A percentile compares a stretch with the other conserved stretches of the same genome.
phyloP scores from a whole-genome alignment of 2,888 invertebrate genomes.

The Pollenia amentaria region DNA sequence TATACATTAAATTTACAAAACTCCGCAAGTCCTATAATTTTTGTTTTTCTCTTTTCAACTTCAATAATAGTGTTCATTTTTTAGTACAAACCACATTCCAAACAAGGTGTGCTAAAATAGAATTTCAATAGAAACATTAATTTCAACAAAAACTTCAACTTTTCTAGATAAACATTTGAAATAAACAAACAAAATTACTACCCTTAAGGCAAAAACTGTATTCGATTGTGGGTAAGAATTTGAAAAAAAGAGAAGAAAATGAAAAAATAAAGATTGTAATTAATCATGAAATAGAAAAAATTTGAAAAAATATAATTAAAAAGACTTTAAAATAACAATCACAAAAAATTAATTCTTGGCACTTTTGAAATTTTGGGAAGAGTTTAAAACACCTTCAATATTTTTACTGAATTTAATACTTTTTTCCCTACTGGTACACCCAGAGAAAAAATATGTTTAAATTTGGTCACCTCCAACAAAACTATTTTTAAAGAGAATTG shows the following conservation, averaged over 20 bases:
- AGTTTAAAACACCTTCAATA: neutral
- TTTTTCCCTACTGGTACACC: neutral
- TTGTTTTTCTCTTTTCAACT: neutral
- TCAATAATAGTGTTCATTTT: constrained; percentile 4
- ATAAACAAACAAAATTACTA: neutral
- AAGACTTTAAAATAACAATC: constrained; percentile 1
- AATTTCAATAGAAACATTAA: neutral
- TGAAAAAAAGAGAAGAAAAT: neutral
- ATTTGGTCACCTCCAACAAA: too few species aligned
- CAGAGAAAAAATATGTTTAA: too few species aligned
- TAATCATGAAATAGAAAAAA: neutral
- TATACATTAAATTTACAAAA: too few species aligned
- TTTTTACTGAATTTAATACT: constrained; percentile 39
- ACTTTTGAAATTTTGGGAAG: neutral
- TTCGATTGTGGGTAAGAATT: neutral
- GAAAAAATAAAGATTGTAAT: constrained; percentile 12
- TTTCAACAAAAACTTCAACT: neutral
- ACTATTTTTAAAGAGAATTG: too few species aligned
- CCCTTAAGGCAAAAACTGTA: constrained; percentile 2
- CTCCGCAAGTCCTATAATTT: neutral
- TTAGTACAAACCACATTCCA: constrained; percentile 53
- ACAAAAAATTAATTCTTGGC: neutral
- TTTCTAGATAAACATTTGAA: neutral
- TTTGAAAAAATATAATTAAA: constrained; percentile 21
- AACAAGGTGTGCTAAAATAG: constrained; percentile 43